A percentile compares a stretch with the other conserved stretches of the same genome.
These are phyloP conservation scores for Sisyra nigra DNA, from an alignment of 2,888 invertebrate genomes.

Conservation along the genomic window DNA sequence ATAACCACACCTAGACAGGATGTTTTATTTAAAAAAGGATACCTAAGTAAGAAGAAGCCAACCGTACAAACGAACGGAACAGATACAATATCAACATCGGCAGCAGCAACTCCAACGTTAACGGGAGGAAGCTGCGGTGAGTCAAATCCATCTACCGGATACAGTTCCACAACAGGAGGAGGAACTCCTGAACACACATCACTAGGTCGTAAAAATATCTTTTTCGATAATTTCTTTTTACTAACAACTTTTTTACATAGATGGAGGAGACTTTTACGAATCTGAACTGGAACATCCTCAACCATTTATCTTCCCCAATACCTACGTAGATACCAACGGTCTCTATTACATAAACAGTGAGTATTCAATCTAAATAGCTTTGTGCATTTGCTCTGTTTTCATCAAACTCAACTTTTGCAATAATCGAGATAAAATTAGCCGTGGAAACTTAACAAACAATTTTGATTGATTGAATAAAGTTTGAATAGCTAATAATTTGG, in stretches of 20 bases:
- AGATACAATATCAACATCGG: background rate
- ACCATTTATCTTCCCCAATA: slow-evolving; percentile 26
- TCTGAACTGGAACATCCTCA: slow-evolving; percentile 26
- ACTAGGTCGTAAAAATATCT: background rate
- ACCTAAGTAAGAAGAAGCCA: slow-evolving; percentile 37
- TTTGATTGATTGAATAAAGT: too few species aligned
- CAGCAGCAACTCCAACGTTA: background rate
- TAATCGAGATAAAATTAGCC: too few species aligned
- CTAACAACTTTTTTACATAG: slow-evolving; percentile 12
- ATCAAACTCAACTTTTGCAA: background rate
- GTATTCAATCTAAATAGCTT: slow-evolving; percentile 14
- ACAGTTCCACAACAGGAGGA: slow-evolving; percentile 18
- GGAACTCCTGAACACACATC: slow-evolving; percentile 27
- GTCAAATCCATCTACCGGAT: slow-evolving; percentile 7
- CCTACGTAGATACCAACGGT: slow-evolving; percentile 33
- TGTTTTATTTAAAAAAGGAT: slow-evolving; percentile 52
- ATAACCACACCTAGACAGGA: slow-evolving; percentile 54
- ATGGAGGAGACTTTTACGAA: slow-evolving; percentile 21
- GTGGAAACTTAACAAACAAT: too few species aligned
- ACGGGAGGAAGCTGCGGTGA: slow-evolving; percentile 8
- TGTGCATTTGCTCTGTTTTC: background rate
- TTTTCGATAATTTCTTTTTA: background rate
- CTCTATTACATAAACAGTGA: slow-evolving; percentile 32
- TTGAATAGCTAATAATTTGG: too few species aligned
- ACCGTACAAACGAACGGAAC: background rate